Percentiles rank a stretch among this genome's conserved stretches.
phyloP scores from a whole-genome alignment of 2,888 invertebrate species.

The Pristionchus maxplancki region DNA sequence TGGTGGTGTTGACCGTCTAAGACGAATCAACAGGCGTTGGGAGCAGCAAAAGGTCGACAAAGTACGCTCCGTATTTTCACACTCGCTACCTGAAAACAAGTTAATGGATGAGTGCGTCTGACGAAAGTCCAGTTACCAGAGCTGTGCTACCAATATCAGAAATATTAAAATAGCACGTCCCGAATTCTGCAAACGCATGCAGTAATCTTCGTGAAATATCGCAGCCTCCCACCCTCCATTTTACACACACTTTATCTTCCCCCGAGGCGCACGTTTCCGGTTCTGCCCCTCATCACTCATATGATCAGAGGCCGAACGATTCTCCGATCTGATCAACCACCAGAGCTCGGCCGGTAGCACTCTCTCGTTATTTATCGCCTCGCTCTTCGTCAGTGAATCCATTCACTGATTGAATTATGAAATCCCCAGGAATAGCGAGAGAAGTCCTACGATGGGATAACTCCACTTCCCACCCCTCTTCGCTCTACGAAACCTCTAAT shows the following conservation, averaged over 20 bases:
- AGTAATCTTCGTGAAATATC: slow-evolving; percentile 18
- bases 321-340: neutral
- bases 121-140: too few species aligned
- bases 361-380: slow-evolving; percentile 23
- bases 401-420: neutral
- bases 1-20: neutral
- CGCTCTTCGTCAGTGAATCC: neutral
- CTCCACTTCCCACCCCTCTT: neutral
- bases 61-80: neutral
- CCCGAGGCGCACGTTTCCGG: slow-evolving; percentile 4
- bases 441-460: neutral
- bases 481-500: neutral
- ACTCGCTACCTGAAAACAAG: neutral
- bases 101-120: neutral
- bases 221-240: slow-evolving; percentile 1
- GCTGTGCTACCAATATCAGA: too few species aligned
- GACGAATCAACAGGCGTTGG: neutral
- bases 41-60: neutral
- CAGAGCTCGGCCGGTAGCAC: neutral
- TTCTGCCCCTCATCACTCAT: neutral
- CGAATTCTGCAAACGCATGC: neutral
- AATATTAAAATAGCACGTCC: too few species aligned
- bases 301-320: neutral
- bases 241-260: neutral
- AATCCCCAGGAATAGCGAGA: neutral